Base-by-base conservation (phyloP, 2,888 invertebrate species). In the Harpagoxenus sublaevis region DNA sequence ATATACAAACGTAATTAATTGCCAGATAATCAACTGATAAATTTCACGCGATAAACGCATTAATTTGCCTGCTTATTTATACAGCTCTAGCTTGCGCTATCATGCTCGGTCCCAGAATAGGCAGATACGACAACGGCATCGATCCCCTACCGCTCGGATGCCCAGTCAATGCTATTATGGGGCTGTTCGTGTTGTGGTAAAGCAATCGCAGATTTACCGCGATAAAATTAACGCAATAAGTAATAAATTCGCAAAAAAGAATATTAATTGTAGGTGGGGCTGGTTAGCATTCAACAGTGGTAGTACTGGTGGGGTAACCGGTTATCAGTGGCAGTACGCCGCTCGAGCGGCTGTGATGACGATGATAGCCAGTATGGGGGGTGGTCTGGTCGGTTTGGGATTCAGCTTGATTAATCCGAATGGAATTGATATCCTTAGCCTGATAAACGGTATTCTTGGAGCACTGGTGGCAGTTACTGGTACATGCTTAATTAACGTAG, bases 241-340 rank as follows among this genome's bases (percentile, higher is more conserved):
- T 53, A 57, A 31, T 68, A 60, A 35, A 68, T 23, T 23, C 23
- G 23, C 5, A 35, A 57, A 74, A 85, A 83, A 8, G 18, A 71
- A 0, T 71, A 3, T 28, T 12, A 51, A 78, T 23, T 3, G 18
- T 23, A 94, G 94, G 94, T 99, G 99, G 99, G 99, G 99, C 0
- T 99, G 99, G 99, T 95, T 99, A 78, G 99, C 98, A 0, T 99
- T 99, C 94, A 99, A 99, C 95, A 98, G 99, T 74, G 99, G 99
- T 18, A 98, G 98, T 90, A 98, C 98, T 71, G 98, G 98, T 92
- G 98, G 98, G 82, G 97, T 97, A 89, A 97, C 97, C 87, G 98
- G 98, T 0, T 96, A 97, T 6, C 98, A 98, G 94, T 99, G 99
- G 99, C 97, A 98, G 94, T 98, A 98, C 93, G 98, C 99, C 0